Evolutionary conservation across 1,140 invertebrate species (phyloP).

Genomic region (Drosophila dunni): DNA sequence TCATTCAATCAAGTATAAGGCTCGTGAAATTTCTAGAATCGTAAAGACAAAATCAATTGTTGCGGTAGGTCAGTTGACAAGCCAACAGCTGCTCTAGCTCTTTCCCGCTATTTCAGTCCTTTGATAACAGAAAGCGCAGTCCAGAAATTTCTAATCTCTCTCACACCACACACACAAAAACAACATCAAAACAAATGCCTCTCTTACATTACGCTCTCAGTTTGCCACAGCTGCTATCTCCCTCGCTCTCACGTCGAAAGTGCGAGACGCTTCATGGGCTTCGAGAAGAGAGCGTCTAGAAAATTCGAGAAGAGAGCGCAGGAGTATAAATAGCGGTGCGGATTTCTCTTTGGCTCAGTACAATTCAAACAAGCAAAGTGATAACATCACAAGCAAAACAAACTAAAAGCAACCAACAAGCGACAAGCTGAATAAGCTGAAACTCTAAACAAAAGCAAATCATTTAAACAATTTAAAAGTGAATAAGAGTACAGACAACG

Average conservation of each 20-base stretch:
- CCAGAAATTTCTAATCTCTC: neutral
- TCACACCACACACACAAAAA: neutral
- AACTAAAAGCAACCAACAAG: constrained; percentile 25
- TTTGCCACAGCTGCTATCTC: neutral
- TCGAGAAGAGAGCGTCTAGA: constrained; percentile 56
- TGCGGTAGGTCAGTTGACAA: neutral
- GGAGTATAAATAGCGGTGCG: constrained; percentile 65
- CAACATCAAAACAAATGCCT: neutral
- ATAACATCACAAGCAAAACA: constrained; percentile 60
- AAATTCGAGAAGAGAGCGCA: constrained; percentile 54
- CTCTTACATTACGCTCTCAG: neutral
- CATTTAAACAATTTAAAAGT: constrained; percentile 2
- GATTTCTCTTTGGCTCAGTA: constrained; percentile 56
- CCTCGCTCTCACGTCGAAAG: constrained; percentile 9
- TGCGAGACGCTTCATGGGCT: constrained; percentile 15
- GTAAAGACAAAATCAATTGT: neutral
- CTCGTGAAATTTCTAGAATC: neutral
- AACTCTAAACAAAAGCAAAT: constrained; percentile 15
- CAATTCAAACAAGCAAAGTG: constrained; percentile 65
- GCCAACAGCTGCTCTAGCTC: neutral
- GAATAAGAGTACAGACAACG: constrained; percentile 5
- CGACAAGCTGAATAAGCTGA: constrained; percentile 54
- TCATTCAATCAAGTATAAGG: neutral
- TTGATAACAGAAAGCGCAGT: neutral
- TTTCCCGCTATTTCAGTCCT: neutral